Conservation (phyloP, 1,140 invertebrate species). For the Octopus bimaculoides region DNA sequence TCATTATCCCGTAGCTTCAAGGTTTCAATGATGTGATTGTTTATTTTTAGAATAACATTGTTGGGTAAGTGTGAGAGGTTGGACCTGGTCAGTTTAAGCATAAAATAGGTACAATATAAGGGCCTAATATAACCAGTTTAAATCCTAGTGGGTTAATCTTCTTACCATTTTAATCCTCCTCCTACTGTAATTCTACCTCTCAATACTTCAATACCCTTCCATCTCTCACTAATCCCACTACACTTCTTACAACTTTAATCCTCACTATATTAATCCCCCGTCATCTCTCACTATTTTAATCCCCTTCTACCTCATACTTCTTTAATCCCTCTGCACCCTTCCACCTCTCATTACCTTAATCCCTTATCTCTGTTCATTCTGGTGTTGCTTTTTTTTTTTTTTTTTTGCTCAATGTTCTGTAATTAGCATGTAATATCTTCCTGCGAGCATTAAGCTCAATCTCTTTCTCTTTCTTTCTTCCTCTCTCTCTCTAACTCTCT, state of each 20-base stretch:
- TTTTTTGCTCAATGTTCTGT: neutral
- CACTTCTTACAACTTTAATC: neutral
- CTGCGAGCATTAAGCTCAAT: neutral
- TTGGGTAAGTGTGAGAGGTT: too few relatives aligned
- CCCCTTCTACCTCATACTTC: neutral
- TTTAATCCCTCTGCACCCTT: neutral
- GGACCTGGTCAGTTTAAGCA: too few relatives aligned
- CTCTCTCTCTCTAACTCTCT: neutral
- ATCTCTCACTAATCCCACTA: neutral
- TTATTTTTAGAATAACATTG: too few relatives aligned
- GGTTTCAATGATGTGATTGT: too few relatives aligned
- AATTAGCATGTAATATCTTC: neutral
- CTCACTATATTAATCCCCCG: neutral
- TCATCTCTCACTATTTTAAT: neutral
- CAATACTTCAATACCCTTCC: neutral
- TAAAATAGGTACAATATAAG: too few relatives aligned
- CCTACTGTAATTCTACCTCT: neutral
- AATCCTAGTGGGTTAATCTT: neutral
- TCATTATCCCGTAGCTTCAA: too few relatives aligned
- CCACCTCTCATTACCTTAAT: neutral
- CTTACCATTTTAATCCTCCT: neutral
- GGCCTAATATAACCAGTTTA: too few relatives aligned
- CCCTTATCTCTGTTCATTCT: neutral
- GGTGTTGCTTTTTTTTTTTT: neutral
- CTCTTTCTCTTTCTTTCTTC: neutral